Evolutionary conservation across 2,113 vertebrate species (phyloP), one percentile per base, ranked within the genome.

Genomic region (Okapia johnstoni): DNA sequence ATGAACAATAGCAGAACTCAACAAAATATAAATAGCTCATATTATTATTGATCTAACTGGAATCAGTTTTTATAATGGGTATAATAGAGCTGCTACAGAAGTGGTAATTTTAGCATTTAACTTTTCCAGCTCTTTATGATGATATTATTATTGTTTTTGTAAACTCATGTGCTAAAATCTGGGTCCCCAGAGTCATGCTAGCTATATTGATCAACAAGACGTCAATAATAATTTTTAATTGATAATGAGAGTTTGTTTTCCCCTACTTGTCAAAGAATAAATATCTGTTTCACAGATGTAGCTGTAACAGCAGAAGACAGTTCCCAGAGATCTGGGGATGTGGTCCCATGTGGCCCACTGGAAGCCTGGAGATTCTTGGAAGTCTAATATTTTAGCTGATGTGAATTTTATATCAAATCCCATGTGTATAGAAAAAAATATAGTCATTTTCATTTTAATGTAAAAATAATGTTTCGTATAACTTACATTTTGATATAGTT

Each of bases 21-120:
- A 92, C 36, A 70, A 92, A 96, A 97, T 97, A 93, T 55, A 97
- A 98, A 97, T 73, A 95, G 96, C 8, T 97, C 88, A 94, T 98
- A 91, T 79, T 94, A 97, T 97, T 96, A 88, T 95, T 98, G 43
- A 93, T 97, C 94, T 97, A 91, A 95, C 85, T 60, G 80, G 91
- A 97, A 96, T 98, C 77, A 57, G 3, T 55, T 96, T 83, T 77
- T 97, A 97, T 58, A 96, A 92, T 98, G 73, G 58, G 4, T 97
- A 25, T 95, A 89, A 88, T 54, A 26, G 83, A 54, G 25, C 92
- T 88, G 94, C 33, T 93, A 95, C 97, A 96, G 85, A 97, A 98
- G 96, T 28, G 85, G 21, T 86, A 80, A 84, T 95, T 98, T 96
- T 58, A 95, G 85, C 57, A 92, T 94, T 97, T 92, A 98, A 8